phyloP scores from a whole-genome alignment of 2,797 vertebrate species.

The Acanthurus lineatus region DNA sequence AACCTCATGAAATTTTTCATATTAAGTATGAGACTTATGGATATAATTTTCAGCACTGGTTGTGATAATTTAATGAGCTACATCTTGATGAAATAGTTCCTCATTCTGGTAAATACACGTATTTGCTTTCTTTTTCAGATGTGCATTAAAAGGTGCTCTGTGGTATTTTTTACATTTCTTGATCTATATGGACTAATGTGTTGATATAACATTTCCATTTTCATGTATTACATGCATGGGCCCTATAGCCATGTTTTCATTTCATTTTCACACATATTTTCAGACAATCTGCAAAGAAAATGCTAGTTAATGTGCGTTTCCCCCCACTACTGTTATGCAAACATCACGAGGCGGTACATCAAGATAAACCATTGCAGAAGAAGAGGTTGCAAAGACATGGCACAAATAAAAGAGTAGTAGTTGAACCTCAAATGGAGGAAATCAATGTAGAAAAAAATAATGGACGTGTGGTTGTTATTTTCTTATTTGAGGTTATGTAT shows the following conservation, averaged over 20 bases:
- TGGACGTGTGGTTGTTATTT: background rate
- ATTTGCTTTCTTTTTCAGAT: conserved; percentile 25
- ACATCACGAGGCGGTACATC: background rate
- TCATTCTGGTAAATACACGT: conserved; percentile 7
- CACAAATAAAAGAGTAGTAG: background rate
- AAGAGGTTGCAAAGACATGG: background rate
- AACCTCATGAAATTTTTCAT: background rate
- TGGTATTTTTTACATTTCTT: background rate
- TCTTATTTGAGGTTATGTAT: background rate
- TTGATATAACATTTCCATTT: background rate
- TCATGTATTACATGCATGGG: background rate
- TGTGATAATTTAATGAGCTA: conserved; percentile 30
- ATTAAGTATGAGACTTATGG: conserved; percentile 9
- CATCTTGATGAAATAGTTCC: conserved; percentile 18
- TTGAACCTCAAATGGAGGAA: background rate
- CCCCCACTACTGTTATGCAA: background rate
- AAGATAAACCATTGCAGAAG: too few relatives aligned
- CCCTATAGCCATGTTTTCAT: background rate
- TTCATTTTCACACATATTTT: background rate
- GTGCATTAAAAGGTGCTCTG: background rate
- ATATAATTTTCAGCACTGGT: background rate
- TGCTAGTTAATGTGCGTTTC: background rate
- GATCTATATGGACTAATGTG: background rate
- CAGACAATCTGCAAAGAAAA: background rate
- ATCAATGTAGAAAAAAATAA: conserved; percentile 7